Conservation (phyloP, 2,113 vertebrate species). For the Riparia riparia region DNA sequence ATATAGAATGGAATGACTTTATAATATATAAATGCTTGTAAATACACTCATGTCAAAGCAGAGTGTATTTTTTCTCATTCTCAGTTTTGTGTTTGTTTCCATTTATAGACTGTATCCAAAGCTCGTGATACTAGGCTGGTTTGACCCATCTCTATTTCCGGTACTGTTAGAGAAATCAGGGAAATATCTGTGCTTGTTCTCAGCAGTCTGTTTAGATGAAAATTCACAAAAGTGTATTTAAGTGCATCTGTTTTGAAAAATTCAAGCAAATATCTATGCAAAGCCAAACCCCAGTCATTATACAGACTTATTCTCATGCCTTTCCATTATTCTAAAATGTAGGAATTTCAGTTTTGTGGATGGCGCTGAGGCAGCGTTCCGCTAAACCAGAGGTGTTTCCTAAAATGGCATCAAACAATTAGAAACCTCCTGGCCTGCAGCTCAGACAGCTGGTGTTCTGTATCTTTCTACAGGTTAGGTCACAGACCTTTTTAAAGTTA, state of each 20-base stretch:
- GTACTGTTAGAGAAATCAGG: not conserved
- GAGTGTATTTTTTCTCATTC: not conserved
- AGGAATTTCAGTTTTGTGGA: not conserved
- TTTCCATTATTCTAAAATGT: not conserved
- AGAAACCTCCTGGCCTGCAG: not conserved
- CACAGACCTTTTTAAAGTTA: not conserved
- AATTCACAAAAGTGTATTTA: not conserved
- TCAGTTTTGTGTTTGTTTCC: not conserved
- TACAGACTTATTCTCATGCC: not conserved
- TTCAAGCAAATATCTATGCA: not conserved
- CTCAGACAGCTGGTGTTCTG: not conserved
- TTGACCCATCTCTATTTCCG: not conserved
- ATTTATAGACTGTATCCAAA: not conserved
- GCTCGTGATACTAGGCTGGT: not conserved
- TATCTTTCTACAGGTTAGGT: not conserved
- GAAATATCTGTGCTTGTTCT: not conserved
- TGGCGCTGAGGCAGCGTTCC: not conserved
- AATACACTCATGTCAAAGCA: not conserved
- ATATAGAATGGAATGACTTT: not conserved
- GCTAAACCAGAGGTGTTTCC: not conserved
- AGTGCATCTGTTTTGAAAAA: not conserved
- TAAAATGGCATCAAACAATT: fast-evolving
- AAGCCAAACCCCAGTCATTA: not conserved
- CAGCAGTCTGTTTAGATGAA: not conserved
- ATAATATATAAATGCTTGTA: not conserved